Base-by-base conservation (phyloP, 2,888 invertebrate genomes). In the Brachynemurus nebulosus region DNA sequence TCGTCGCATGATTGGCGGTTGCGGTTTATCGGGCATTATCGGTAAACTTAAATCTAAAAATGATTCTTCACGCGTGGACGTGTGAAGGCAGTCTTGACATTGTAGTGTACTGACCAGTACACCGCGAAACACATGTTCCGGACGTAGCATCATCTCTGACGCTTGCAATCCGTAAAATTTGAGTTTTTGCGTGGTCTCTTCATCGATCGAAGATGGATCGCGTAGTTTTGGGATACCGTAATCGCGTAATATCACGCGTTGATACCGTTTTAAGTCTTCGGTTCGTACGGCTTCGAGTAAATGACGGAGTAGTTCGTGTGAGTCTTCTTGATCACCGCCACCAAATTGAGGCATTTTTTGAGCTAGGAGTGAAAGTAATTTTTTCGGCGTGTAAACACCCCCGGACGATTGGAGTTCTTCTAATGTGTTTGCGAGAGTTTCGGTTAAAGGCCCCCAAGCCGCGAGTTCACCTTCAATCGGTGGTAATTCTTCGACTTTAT, bases 41-140 rank as follows among this genome's bases (percentile, higher is more conserved):
- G 96, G 93, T 48, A 98, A 71, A 47, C 95, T 95, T 51, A 98
- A 73, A 65, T 98, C 97, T 44, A 96, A 71, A 65, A 98, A 97
- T 57, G 85, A 84, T 63, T 97, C 97, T 43, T 84, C 83, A 11
- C 88, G 74, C 56, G 86, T 83, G 0, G 92, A 92, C 9, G 83
- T 78, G 65, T 89, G 80, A 48, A 78, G 72, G 60, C 97, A 97
- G 49, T 88, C 86, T 55, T 88, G 81, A 61, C 96, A 97, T 46
- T 86, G 80, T 30, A 90, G 67, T 0, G 86, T 88, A 21, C 92
- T 95, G 2, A 95, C 85, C 11, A 96, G 71, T 57, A 85, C 80
- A 0, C 97, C 97, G 20, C 92, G 83, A 69, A 97, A 98, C 42
- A 97, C 82, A 61, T 84, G 83, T 62, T 97, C 96, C 1, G 86